Base-by-base conservation (phyloP, 2,113 vertebrate species). In the Montifringilla adamsi region DNA sequence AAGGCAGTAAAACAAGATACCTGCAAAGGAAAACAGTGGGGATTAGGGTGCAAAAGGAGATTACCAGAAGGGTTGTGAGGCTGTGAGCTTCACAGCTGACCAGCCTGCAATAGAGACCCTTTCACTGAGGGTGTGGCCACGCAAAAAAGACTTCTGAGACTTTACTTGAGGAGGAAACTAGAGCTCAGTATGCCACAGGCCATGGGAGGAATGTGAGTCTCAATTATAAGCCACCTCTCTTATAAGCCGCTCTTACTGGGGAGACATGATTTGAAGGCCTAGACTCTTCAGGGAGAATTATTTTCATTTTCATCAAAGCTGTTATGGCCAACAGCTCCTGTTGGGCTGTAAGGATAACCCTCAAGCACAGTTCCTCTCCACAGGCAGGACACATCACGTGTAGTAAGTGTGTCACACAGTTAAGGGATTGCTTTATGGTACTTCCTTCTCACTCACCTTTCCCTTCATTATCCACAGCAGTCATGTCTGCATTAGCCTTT, bases 1-100 rank as follows among this genome's bases (percentile, higher is more conserved):
- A 67, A 99, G 97, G 91, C 98, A 99, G 97, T 99, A 99, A 97
- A 99, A 99, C 49, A 99, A 96, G 94, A 99, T 47, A 12, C 99
- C 99, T 99, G 97, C 66, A 87, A 92, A 95, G 74, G 77, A 90
- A 95, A 88, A 3, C 68, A 84, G 63, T 30, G 50, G 90, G 66
- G 89, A 85, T 94, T 83, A 68, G 19, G 28, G 21, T 52, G 20
- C 21, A 49, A 66, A 15, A 44, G 9, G 37, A 21, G 60, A 47
- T 33, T 47, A 47, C n/a, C 35, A 24, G 35, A 60, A 66, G 76
- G n/a, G 20, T 46, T 70, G 47, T 68, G 27, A 60, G 44, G 19
- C 39, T 80, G 19, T 74, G 37, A 79, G 30, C 28, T 68, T 89
- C 70, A 64, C 69, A 87, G 37, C 15, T 53, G 31, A 89, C 28